A percentile compares a stretch with the other conserved stretches of the same genome.
Conservation (phyloP, 1,140 invertebrate species). For the Steinernema khuongi region DNA sequence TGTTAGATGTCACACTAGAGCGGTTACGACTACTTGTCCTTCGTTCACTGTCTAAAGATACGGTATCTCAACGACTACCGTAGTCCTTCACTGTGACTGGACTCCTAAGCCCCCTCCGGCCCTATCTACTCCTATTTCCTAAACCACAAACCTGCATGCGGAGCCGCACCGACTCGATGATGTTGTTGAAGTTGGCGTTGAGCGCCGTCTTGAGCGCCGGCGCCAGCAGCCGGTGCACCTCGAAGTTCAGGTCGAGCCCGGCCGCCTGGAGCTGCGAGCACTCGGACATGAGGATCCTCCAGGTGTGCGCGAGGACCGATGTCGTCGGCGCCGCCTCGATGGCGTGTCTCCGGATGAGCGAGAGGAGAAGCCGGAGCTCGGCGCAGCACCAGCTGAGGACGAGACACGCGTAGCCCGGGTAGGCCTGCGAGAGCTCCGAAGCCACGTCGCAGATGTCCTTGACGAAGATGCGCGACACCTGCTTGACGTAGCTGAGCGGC, state of each 20-base stretch:
- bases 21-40: too few relatives aligned
- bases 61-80: not conserved
- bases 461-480: constrained; percentile 79
- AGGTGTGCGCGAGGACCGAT: constrained; percentile 39
- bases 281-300: constrained; percentile 41
- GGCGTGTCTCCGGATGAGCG: constrained; percentile 79
- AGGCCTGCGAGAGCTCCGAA: constrained; percentile 68
- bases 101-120: too few relatives aligned
- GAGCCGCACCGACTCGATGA: constrained; percentile 70
- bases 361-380: constrained; percentile 75
- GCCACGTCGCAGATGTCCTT: constrained; percentile 78
- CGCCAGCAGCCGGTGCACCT: constrained; percentile 73
- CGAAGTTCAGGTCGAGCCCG: constrained; percentile 76
- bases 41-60: constrained; percentile 4
- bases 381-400: constrained; percentile 51
- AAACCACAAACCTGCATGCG: constrained; percentile 64
- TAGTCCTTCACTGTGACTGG: too few relatives aligned
- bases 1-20: constrained; percentile 22
- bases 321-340: constrained; percentile 68
- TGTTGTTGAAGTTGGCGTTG: constrained; percentile 69
- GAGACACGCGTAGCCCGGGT: constrained; percentile 24
- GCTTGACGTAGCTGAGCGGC: constrained; percentile 75
- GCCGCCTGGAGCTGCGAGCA: constrained; percentile 66
- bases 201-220: constrained; percentile 66
- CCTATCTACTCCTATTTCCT: too few relatives aligned